Evolutionary conservation across 2,113 vertebrate genomes (phyloP).

Genomic region (Ochotona curzoniae): DNA sequence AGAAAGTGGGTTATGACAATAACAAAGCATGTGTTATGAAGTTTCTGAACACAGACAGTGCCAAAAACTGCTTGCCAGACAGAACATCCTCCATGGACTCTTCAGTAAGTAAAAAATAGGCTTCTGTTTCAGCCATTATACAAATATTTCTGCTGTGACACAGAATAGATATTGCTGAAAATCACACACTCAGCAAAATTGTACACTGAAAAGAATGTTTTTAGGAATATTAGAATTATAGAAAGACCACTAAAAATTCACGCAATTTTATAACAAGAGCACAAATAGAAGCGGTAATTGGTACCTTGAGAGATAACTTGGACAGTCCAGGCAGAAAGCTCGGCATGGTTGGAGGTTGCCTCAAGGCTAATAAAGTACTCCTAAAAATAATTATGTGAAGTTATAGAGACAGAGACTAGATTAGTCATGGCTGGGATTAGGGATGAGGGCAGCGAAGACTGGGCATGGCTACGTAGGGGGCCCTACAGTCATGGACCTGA

Average conservation of each 20-base stretch:
- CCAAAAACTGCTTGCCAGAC: conserved; percentile 7
- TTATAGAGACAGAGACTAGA: conserved; percentile 41
- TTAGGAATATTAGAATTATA: conserved; percentile 55
- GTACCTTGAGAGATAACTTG: conserved; percentile 67
- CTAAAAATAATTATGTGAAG: conserved; percentile 66
- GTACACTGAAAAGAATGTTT: conserved; percentile 50
- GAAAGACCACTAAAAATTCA: conserved; percentile 66
- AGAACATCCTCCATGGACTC: conserved; percentile 23
- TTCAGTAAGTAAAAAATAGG: conserved; percentile 34
- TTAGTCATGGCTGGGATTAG: background rate
- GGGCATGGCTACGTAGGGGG: background rate
- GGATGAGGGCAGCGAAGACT: background rate
- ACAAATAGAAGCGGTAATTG: conserved; percentile 65
- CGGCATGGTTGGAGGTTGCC: conserved; percentile 37
- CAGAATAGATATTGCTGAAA: conserved; percentile 34
- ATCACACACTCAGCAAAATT: conserved; percentile 63
- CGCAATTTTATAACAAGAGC: conserved; percentile 38
- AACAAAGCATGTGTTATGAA: background rate
- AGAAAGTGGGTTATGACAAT: background rate
- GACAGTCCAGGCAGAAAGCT: conserved; percentile 51
- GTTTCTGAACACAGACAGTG: background rate
- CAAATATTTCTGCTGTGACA: conserved; percentile 48
- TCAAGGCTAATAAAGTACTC: conserved; percentile 71
- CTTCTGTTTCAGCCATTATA: background rate
- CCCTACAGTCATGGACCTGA: background rate